Evolutionary conservation across 2,888 invertebrate genomes (phyloP), one percentile per base, ranked within the genome.

Genomic region (Eudiplozoon nipponicum): DNA sequence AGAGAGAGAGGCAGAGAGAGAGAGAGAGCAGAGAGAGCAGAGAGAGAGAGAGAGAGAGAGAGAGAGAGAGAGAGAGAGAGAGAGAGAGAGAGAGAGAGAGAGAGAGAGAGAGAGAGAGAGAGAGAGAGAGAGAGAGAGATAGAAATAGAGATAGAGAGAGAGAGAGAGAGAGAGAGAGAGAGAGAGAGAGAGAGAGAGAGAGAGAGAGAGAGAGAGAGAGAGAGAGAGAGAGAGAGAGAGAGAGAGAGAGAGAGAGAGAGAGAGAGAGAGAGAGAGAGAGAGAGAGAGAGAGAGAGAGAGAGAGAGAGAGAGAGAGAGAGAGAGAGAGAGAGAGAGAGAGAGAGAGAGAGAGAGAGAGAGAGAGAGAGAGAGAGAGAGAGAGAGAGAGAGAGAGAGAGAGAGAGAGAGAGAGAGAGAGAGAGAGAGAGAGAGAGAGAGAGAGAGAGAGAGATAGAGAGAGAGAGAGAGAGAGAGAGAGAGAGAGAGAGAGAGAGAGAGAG

Each of bases 151-250:
- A 33, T 9, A 33, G 33, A 33, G 33, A 33, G 33, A 33, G 33
- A 33, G 33, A 33, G 33, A 33, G 13, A 33, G 33, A 33, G 33
- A 33, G 33, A 33, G 13, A 33, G 33, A 33, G 33, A 33, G 33
- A 33, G 33, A 33, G 33, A 33, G 33, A 33, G 33, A 33, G 33
- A 33, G 33, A 33, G 33, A 33, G 33, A 33, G 33, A 33, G 33
- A 33, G 33, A 33, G 33, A 33, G 33, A 33, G 33, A 33, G 33
- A 33, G 33, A 33, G 33, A 33, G 33, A 33, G 33, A 33, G 33
- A 33, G 33, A 33, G 33, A 33, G 33, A 33, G 33, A 33, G 33
- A 33, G 33, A 33, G 13, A 33, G 33, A 33, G 33, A 33, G 33
- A 33, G 13, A 33, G 13, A 33, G 33, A 33, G 33, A 33, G 33